Conservation (phyloP, 2,888 invertebrate species). For the Pollenia griseotomentosa region DNA sequence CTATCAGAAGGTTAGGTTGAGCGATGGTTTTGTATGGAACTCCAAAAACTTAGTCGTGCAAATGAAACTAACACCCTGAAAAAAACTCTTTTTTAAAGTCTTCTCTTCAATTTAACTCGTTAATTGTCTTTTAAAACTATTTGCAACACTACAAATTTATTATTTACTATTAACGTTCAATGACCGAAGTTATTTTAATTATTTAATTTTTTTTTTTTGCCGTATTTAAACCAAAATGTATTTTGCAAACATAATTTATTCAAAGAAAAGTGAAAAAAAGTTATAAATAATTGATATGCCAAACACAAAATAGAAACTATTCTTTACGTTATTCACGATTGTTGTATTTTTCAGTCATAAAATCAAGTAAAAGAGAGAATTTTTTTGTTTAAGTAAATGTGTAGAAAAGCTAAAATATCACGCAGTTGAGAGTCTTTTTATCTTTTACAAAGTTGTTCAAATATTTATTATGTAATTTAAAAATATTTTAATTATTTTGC, state of each 20-base stretch:
- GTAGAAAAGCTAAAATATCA: conserved; percentile 26
- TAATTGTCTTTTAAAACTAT: background rate
- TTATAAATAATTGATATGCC: conserved; percentile 55
- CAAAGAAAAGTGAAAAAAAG: conserved; percentile 23
- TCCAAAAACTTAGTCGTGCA: no score
- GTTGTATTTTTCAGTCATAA: conserved; percentile 13
- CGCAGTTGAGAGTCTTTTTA: conserved; percentile 8
- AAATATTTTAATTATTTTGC: background rate
- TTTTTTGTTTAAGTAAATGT: conserved; percentile 9
- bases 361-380: conserved; percentile 36
- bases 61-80: no score
- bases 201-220: background rate
- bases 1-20: no score
- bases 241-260: conserved; percentile 36
- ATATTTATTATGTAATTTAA: conserved; percentile 26
- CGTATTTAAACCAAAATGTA: conserved; percentile 42
- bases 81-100: background rate
- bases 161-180: conserved; percentile 3
- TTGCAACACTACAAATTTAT: conserved; percentile 3
- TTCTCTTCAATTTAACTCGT: background rate
- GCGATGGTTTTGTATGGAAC: no score
- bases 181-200: conserved; percentile 2
- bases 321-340: conserved; percentile 39
- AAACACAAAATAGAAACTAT: conserved; percentile 33
- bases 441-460: background rate